Evolutionary conservation across 1,140 invertebrate species (phyloP), one percentile per base, ranked within the genome.

Genomic region (Camponotus pennsylvanicus): DNA sequence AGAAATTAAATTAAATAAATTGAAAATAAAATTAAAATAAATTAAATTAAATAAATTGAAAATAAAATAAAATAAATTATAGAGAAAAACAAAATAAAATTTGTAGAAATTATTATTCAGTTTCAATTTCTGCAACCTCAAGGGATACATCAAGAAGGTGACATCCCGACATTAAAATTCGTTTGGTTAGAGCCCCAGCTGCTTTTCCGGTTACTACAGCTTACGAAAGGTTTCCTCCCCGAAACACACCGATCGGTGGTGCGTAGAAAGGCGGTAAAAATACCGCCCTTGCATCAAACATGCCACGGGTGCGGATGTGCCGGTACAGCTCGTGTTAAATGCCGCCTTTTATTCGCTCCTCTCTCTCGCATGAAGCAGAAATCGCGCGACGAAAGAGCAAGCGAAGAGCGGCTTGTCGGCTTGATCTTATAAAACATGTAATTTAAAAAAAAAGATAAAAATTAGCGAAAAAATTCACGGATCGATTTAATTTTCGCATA

Each of bases 261-360:
- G 11, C 52, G 21, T 40, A 27, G 55, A 42, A 40, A 57, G 75
- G 79, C 69, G 37, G 49, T 83, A 83, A 83, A 83, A 83, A 83
- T 83, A 83, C 55, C 79, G 79, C 32, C 55, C 61, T 27, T 71
- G 40, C 79, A n/a, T 18, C 27, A 83, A 83, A 63, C 79, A 73
- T 21, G 79, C 69, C 40, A 61, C 69, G 40, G 63, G 79, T 75
- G 67, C 67, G 69, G 69, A 45, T 63, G 49, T 52, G 64, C 40
- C 40, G 55, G 9, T 4, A 21, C 37, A 40, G 21, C 52, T 34
- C 21, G 79, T 59, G 67, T 83, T 70, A 80, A 80, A 80, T 80
- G 78, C 78, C 66, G 64, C 66, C 78, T 80, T 80, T 80, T 80
- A 70, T 80, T 80, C 77, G 64, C 77, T 40, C 45, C 34, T 57